phyloP scores from a whole-genome alignment of 2,888 invertebrate species.

The Rhagonycha fulva region DNA sequence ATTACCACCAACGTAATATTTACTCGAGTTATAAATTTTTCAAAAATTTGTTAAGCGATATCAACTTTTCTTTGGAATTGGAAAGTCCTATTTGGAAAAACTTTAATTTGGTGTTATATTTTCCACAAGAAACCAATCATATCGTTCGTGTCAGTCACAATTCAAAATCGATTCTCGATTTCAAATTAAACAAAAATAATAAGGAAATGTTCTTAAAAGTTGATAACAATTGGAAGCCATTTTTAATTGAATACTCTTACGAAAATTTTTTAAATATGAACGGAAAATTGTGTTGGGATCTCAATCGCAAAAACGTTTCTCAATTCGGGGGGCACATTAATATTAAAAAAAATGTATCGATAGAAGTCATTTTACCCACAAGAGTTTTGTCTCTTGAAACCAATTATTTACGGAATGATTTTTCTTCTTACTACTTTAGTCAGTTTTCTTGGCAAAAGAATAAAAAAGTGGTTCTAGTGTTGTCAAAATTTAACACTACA shows the following conservation, averaged over 20 bases:
- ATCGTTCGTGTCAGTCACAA: constrained; percentile 12
- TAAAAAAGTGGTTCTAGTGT: constrained; percentile 8
- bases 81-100: constrained; percentile 9
- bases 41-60: constrained; percentile 8
- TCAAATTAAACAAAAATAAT: constrained; percentile 8
- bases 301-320: constrained; percentile 12
- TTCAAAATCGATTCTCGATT: constrained; percentile 3
- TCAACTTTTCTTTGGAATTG: constrained; percentile 11
- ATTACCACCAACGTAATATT: neutral
- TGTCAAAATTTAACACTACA: constrained; percentile 10
- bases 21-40: neutral
- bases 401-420: constrained; percentile 8
- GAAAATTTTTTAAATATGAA: constrained; percentile 1
- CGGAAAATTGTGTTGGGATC: constrained; percentile 30
- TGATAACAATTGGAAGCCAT: constrained; percentile 26
- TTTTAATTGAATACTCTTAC: constrained; percentile 12
- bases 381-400: constrained; percentile 16
- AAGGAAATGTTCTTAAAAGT: constrained; percentile 7
- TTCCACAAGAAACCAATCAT: neutral
- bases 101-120: constrained; percentile 2
- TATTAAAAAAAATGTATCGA: constrained; percentile 21
- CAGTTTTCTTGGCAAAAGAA: constrained; percentile 25
- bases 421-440: constrained; percentile 15
- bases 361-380: constrained; percentile 25
- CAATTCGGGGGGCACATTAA: constrained; percentile 30